Base-by-base conservation (phyloP, 2,797 vertebrate genomes). In the Onychomys arenicola region DNA sequence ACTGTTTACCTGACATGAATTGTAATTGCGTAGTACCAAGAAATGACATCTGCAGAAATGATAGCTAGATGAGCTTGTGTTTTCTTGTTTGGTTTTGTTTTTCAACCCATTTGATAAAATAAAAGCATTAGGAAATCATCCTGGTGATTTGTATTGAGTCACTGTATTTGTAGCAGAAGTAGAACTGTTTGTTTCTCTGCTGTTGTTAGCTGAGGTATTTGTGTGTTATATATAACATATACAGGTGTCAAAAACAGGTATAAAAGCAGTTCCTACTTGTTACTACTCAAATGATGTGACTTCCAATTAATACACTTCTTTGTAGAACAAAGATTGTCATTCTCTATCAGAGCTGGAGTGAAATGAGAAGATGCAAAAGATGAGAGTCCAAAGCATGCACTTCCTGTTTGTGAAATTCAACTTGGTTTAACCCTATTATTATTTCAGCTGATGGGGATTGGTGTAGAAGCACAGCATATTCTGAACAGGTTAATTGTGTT, bases 1-100 rank as follows among this genome's bases (percentile, higher is more conserved):
- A n/a, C 86, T 94, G 71, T 88, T 97, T 97, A 98, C 98, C 97
- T 98, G 98, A 98, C 97, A 94, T 97, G 97, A 98, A 98, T 98
- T 96, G 91, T 96, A 97, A 98, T 96, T 94, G 80, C 93, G 85
- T 57, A 97, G 96, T 95, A 97, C 94, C 40, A 55, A 97, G 90
- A 97, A 98, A 91, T 0, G 95, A 95, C 98, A 97, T 98, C 98
- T 98, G 97, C 96, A 97, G 93, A 98, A 95, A 98, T 95, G 96
- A 97, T 97, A 97, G 96, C 94, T 97, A 98, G 96, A 97, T 97
- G 97, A 96, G 96, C 96, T 97, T 97, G 63, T 98, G 97, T 98
- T 98, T 97, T 95, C 92, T 97, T 97, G 96, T 97, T 98, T 97
- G 94, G 75, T 87, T 98, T 97, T 98, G 94, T 98, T 98, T 98